Conservation (phyloP, 2,113 vertebrate genomes). For the Eurypyga helias region DNA sequence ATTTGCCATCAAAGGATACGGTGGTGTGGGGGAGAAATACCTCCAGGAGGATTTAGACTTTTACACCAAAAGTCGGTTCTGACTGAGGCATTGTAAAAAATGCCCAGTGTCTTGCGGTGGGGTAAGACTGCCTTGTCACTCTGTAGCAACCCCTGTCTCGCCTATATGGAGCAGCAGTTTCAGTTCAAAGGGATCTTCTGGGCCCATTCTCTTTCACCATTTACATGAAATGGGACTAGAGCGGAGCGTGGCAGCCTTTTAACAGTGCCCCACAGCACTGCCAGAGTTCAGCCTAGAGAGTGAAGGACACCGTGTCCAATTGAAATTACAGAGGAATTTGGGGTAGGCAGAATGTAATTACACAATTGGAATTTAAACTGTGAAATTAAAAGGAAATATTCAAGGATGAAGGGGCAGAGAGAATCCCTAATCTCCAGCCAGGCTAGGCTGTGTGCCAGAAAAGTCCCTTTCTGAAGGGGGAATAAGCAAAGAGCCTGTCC, state of each 20-base stretch:
- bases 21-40: conserved; percentile 35
- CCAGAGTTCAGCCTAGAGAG: conserved; percentile 58
- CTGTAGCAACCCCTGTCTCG: conserved; percentile 14
- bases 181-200: conserved; percentile 61
- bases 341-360: conserved; percentile 76
- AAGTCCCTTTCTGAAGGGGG: conserved; percentile 62
- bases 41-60: conserved; percentile 39
- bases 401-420: conserved; percentile 68
- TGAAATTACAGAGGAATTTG: conserved; percentile 72
- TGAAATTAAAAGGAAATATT: conserved; percentile 75
- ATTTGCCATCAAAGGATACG: conserved; percentile 40
- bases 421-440: conserved; percentile 57
- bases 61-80: conserved; percentile 39
- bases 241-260: conserved; percentile 64
- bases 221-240: conserved; percentile 70
- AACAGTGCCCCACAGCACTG: conserved; percentile 62
- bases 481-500: conserved; percentile 64
- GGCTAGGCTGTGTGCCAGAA: conserved; percentile 53
- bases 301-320: conserved; percentile 64
- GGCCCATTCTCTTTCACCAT: conserved; percentile 59
- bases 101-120: conserved; percentile 8
- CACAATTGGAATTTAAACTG: conserved; percentile 75
- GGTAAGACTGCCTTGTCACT: conserved; percentile 44
- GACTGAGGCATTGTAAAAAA: conserved; percentile 3
- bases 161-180: conserved; percentile 36